Conservation (phyloP, 2,797 vertebrate species). For the Danio tinwini region DNA sequence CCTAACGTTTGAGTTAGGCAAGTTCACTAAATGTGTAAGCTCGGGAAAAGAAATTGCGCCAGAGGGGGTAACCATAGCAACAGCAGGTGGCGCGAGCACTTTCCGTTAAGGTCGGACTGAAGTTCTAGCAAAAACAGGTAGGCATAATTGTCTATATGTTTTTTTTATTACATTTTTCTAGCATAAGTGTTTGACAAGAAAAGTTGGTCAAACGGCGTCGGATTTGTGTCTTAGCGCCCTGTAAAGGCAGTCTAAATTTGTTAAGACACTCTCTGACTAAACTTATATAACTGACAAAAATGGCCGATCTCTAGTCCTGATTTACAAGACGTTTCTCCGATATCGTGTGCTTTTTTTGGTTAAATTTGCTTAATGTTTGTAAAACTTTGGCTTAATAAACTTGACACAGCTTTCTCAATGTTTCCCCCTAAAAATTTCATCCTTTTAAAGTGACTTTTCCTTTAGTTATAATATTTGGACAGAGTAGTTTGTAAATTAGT, state of each 20-base stretch:
- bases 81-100: not conserved
- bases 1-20: not conserved
- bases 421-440: too few species aligned
- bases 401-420: not conserved
- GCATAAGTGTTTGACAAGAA: not conserved
- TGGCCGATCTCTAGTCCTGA: not conserved
- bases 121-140: slow-evolving; percentile 16
- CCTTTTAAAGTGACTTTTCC: too few species aligned
- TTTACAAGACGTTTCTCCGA: not conserved
- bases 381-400: not conserved
- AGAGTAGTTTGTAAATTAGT: too few species aligned
- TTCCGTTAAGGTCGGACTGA: not conserved
- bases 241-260: not conserved
- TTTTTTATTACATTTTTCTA: not conserved
- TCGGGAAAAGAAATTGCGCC: not conserved
- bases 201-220: not conserved
- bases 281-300: not conserved
- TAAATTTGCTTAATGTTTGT: too few species aligned
- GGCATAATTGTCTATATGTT: not conserved
- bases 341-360: too few species aligned
- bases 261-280: not conserved
- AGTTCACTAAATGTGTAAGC: not conserved
- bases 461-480: too few species aligned
- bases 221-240: not conserved
- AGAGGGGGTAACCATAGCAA: slow-evolving; percentile 30